Base-by-base conservation (phyloP, 2,797 vertebrate genomes). In the Hoplostethus atlanticus region DNA sequence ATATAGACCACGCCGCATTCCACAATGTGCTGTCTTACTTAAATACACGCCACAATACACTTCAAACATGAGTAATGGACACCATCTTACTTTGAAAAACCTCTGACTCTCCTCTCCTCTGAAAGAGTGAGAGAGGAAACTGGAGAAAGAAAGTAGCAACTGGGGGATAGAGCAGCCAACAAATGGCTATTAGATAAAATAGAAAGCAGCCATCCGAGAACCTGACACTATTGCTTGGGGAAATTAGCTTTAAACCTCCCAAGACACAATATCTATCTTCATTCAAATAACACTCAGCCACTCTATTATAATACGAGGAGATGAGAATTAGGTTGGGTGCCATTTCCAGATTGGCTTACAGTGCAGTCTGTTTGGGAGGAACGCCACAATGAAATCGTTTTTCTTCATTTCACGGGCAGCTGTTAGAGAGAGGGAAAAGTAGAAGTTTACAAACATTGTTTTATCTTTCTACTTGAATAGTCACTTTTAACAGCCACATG, bases 181-280 rank as follows among this genome's bases (percentile, higher is more conserved):
- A 79, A 88, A 90, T 58, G 74, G 51, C 57, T 71, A 53, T 84
- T 73, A 87, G 66, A 81, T 85, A 65, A 83, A 86, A 73, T 21
- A 73, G 72, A 82, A 68, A 71, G 62, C 56, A 77, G 84, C 78
- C 72, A 52, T 85, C 34, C 65, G 77, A 86, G 72, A 86, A 88
- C 71, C 71, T 69, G 72, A 88, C 73, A 81, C 76, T 71, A 48
- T 13, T 50, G 68, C 84, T 80, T 34, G 31, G 70, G 77, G 71
- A 88, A 87, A 84, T 89, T 82, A 76, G 76, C 76, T 80, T 67
- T 62, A 81, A 84, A 67, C 51, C 83, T 87, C 84, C 79, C 60
- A 64, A 77, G 81, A 84, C 65, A 86, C 78, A 67, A 53, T 80
- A 87, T 91, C 80, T 71, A 78, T 87, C 86, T 87, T 86, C 66